A percentile compares a stretch with the other conserved stretches of the same genome.
phyloP scores from a whole-genome alignment of 2,113 vertebrate species.

The Atlantisia rogersi region DNA sequence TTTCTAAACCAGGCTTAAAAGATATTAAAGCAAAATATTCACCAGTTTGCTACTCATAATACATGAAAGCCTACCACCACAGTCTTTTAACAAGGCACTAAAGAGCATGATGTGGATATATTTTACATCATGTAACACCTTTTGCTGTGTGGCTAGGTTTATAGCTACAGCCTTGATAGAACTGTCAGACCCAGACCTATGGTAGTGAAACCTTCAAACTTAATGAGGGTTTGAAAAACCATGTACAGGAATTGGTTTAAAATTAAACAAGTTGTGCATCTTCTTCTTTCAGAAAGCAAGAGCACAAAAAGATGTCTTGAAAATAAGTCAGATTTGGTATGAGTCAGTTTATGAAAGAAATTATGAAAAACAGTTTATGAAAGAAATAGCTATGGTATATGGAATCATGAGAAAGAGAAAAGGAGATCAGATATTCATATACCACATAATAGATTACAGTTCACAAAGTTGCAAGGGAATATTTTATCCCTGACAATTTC shows the following conservation, averaged over 20 bases:
- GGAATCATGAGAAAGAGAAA: neutral
- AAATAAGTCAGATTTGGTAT: neutral
- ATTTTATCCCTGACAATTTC: neutral
- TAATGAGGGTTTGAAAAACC: neutral
- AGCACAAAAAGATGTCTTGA: neutral
- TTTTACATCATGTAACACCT: neutral
- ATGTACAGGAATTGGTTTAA: neutral
- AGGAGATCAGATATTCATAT: neutral
- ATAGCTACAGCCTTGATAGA: neutral
- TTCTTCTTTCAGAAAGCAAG: neutral
- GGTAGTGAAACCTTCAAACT: neutral
- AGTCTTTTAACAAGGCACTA: neutral
- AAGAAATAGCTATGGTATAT: neutral
- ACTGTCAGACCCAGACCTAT: neutral
- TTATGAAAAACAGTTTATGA: neutral
- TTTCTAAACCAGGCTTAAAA: neutral
- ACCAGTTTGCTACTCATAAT: neutral
- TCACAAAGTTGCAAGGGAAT: neutral
- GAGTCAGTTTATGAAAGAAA: neutral
- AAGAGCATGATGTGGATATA: neutral
- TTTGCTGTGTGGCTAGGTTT: fast-evolving
- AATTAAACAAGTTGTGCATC: neutral
- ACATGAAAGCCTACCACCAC: neutral
- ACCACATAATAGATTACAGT: too few species aligned
- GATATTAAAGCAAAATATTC: neutral